A percentile compares a stretch with the other conserved stretches of the same genome.
phyloP scores from a whole-genome alignment of 2,797 vertebrate species.

The Cuniculus paca region DNA sequence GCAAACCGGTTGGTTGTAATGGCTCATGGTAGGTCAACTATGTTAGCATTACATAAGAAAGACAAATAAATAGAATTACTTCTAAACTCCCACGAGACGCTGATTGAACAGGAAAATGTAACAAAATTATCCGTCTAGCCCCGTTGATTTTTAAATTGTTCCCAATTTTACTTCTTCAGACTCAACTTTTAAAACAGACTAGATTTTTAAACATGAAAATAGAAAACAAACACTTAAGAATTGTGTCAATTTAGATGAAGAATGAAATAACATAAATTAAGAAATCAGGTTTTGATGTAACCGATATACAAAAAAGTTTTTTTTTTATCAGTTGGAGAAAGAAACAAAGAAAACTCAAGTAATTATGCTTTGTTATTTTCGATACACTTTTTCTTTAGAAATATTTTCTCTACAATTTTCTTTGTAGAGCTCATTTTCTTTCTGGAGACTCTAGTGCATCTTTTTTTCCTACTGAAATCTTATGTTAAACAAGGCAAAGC shows the following conservation, averaged over 20 bases:
- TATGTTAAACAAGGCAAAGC: slow-evolving; percentile 33
- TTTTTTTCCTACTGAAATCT: neutral
- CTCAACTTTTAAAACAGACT: slow-evolving; percentile 56
- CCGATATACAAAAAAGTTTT: neutral
- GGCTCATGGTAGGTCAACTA: slow-evolving; percentile 71
- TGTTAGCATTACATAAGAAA: slow-evolving; percentile 65
- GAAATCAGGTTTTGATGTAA: slow-evolving; percentile 20
- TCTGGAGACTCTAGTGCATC: neutral
- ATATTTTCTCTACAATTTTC: neutral
- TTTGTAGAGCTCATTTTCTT: neutral
- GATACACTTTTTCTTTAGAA: slow-evolving; percentile 53
- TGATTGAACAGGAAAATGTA: neutral
- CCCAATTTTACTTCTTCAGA: slow-evolving; percentile 60
- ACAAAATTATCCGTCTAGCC: slow-evolving; percentile 48
- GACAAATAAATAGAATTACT: slow-evolving; percentile 78
- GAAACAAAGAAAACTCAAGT: slow-evolving; percentile 38
- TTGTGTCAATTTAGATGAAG: slow-evolving; percentile 62
- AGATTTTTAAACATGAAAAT: slow-evolving; percentile 37
- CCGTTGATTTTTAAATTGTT: slow-evolving; percentile 69
- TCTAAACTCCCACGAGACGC: slow-evolving; percentile 58
- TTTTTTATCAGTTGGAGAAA: slow-evolving; percentile 19
- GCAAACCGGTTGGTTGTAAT: slow-evolving; percentile 70
- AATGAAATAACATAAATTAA: slow-evolving; percentile 30
- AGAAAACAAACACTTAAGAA: slow-evolving; percentile 55
- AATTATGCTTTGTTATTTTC: slow-evolving; percentile 50